phyloP scores from a whole-genome alignment of 2,113 vertebrate species.

The Brachyhypopomus gauderio region DNA sequence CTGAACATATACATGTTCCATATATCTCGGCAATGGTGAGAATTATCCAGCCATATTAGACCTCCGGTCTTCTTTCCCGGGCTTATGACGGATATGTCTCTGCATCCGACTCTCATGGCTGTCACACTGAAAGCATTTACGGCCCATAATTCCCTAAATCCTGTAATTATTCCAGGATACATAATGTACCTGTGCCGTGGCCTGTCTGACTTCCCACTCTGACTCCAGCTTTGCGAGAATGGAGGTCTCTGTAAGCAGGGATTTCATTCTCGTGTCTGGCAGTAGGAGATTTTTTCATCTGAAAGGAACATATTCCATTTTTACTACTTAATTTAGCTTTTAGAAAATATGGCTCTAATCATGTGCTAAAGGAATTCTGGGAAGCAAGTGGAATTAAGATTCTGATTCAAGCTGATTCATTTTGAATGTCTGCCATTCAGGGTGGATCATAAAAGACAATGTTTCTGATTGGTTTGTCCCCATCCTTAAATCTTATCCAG shows the following conservation, averaged over 20 bases:
- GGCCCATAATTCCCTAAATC: conserved; percentile 79
- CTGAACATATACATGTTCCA: neutral
- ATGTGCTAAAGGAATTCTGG: conserved; percentile 28
- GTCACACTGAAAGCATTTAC: conserved; percentile 78
- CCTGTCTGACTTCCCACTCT: conserved; percentile 73
- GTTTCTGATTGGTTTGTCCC: neutral
- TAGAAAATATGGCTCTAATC: conserved; percentile 23
- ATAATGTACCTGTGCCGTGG: conserved; percentile 75
- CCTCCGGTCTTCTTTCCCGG: conserved; percentile 72
- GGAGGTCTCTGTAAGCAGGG: conserved; percentile 45
- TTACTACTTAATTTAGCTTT: conserved; percentile 39
- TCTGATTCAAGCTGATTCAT: conserved; percentile 20
- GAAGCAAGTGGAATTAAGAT: conserved; percentile 48
- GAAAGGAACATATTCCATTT: conserved; percentile 43
- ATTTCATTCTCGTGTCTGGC: conserved; percentile 46
- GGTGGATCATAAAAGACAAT: conserved; percentile 14
- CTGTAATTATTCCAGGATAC: conserved; percentile 81
- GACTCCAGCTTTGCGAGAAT: conserved; percentile 56
- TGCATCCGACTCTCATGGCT: conserved; percentile 73
- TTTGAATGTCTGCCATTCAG: conserved; percentile 35
- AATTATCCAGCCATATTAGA: conserved; percentile 38
- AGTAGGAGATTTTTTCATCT: conserved; percentile 42
- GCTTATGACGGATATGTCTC: conserved; percentile 63
- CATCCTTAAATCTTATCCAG: neutral
- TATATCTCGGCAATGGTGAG: conserved; percentile 16